Conservation (phyloP, 2,113 vertebrate species). For the Tychaedon coryphoeus region DNA sequence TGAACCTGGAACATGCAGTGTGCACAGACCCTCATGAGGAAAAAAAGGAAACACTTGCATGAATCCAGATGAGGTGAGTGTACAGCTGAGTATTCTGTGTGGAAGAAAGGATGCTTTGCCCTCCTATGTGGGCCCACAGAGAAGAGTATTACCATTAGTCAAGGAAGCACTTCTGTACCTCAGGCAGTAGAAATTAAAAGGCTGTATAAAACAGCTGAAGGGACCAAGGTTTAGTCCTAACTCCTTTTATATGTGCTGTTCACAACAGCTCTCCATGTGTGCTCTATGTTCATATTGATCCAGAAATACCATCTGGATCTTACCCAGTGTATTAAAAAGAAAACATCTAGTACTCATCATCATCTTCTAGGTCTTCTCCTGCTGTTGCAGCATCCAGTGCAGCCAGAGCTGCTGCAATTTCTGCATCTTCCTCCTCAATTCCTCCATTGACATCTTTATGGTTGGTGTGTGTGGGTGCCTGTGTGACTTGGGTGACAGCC, state of each 20-base stretch:
- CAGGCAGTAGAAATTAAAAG: neutral
- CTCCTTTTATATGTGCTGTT: neutral
- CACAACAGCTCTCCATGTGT: neutral
- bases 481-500: neutral
- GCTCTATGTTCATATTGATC: neutral
- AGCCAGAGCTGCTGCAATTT: conserved; percentile 90
- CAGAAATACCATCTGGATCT: neutral
- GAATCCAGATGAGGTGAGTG: neutral
- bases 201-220: neutral
- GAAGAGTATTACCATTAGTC: neutral
- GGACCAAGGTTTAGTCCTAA: neutral
- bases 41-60: neutral
- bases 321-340: neutral
- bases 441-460: neutral
- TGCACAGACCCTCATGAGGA: neutral
- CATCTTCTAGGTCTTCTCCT: conserved; percentile 78
- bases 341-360: conserved; percentile 61
- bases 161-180: neutral
- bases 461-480: neutral
- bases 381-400: conserved; percentile 92
- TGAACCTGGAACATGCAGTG: neutral
- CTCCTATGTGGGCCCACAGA: neutral
- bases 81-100: neutral
- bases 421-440: conserved; percentile 76
- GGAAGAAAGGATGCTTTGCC: neutral